Evolutionary conservation across 2,888 invertebrate species (phyloP).

Genomic region (Bombylius discolor): DNA sequence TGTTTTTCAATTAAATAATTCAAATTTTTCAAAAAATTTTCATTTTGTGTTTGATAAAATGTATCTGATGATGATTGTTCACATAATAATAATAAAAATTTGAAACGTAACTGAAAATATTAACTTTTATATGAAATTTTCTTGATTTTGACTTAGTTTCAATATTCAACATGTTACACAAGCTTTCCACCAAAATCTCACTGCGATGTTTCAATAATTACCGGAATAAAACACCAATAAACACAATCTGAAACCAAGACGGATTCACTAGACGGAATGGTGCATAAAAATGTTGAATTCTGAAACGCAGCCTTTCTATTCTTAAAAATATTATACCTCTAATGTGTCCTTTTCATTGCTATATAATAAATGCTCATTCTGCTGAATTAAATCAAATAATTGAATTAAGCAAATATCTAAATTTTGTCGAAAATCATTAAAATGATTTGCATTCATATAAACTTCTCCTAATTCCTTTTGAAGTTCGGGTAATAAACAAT

Average conservation of each 20-base stretch:
- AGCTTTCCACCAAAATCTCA: too few relatives aligned
- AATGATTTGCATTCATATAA: not conserved
- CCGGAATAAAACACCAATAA: too few relatives aligned
- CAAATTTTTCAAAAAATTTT: not conserved
- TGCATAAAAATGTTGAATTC: too few relatives aligned
- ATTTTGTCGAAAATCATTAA: conserved; percentile 1
- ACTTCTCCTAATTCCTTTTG: not conserved
- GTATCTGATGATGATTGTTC: conserved; percentile 1
- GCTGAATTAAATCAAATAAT: conserved; percentile 2
- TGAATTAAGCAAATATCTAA: not conserved
- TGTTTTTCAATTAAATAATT: not conserved
- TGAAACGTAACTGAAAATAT: not conserved
- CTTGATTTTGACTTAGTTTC: not conserved
- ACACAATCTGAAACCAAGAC: too few relatives aligned
- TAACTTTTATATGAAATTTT: not conserved
- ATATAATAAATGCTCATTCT: not conserved
- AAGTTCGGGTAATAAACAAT: conserved; percentile 1
- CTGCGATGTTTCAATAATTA: too few relatives aligned
- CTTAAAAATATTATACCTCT: not conserved
- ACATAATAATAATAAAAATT: conserved; percentile 1
- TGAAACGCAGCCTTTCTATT: too few relatives aligned
- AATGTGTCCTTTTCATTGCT: not conserved
- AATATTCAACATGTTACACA: too few relatives aligned
- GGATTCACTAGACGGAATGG: too few relatives aligned
- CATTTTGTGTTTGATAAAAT: not conserved